A percentile compares a stretch with the other conserved stretches of the same genome.
Conservation (phyloP, 2,113 vertebrate genomes). For the Planiliza haematocheilus region DNA sequence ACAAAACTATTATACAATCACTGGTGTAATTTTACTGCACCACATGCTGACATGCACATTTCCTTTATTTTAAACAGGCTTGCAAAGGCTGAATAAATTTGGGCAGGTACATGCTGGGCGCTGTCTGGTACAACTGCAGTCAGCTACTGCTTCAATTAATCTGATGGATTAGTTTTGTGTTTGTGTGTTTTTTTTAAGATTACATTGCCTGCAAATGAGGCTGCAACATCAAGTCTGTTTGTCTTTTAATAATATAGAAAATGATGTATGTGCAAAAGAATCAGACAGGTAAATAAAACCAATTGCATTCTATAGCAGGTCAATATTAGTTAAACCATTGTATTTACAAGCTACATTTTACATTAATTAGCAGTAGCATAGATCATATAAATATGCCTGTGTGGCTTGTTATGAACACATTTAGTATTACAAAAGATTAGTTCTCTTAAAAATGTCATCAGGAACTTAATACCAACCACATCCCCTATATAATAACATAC, state of each 20-base stretch:
- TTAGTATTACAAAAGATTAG: constrained; percentile 37
- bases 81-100: constrained; percentile 16
- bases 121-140: constrained; percentile 24
- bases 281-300: neutral
- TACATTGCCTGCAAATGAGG: constrained; percentile 16
- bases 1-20: neutral
- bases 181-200: constrained; percentile 7
- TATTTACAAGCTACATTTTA: neutral
- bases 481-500: constrained; percentile 26
- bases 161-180: constrained; percentile 45
- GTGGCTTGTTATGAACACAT: neutral
- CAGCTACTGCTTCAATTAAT: constrained; percentile 48
- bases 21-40: neutral
- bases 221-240: neutral
- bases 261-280: constrained; percentile 1
- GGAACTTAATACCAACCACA: constrained; percentile 14
- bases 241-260: constrained; percentile 10
- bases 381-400: neutral
- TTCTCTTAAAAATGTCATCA: constrained; percentile 47
- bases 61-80: constrained; percentile 7
- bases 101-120: constrained; percentile 20
- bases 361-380: neutral
- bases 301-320: neutral
- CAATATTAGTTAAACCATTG: neutral
- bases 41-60: constrained; percentile 9